Evolutionary conservation across 2,797 vertebrate species (phyloP), one percentile per base, ranked within the genome.

Genomic region (Gallinago solitaria): DNA sequence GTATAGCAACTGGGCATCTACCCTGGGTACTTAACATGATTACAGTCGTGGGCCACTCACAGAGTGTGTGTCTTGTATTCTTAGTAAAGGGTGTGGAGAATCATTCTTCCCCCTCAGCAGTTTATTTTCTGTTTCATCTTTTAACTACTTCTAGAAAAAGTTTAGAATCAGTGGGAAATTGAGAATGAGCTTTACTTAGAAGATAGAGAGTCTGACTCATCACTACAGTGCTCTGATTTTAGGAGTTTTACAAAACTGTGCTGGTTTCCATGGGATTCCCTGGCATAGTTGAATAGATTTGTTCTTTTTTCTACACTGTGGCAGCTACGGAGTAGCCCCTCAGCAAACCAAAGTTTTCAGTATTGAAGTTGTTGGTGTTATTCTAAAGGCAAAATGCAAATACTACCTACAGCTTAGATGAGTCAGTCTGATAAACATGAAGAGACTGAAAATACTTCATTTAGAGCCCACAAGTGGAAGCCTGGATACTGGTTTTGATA

Each of bases 391-490:
- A 95, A 75, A 89, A 79, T 78, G 50, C 47, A 93, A 71, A 57
- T 64, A 32, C 60, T 93, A 57, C 80, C 74, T 94, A 33, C 77
- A 68, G 10, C 59, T 94, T 86, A 51, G 74, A 87, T 91, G 80
- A 93, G 45, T 94, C 91, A 90, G 25, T 70, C 54, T 91, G 87
- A 86, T 92, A 93, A 97, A 93, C 77, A 14, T 54, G 24, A 69
- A 73, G 71, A 83, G 27, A 84, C 95, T 97, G 91, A 98, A 97
- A 97, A 96, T 97, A 96, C 60, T 80, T 45, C n/a, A 10, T 69
- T 89, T 90, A 84, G 59, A 93, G 90, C 70, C 79, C 95, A 90
- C 93, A 96, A 59, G 48, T 79, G 94, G 78, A 97, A 80, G 76
- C 84, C 25, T 50, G 95, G 96, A 83, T 96, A 86, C 83, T 96